phyloP scores from a whole-genome alignment of 2,113 vertebrate species.

The Leucopsar rothschildi region DNA sequence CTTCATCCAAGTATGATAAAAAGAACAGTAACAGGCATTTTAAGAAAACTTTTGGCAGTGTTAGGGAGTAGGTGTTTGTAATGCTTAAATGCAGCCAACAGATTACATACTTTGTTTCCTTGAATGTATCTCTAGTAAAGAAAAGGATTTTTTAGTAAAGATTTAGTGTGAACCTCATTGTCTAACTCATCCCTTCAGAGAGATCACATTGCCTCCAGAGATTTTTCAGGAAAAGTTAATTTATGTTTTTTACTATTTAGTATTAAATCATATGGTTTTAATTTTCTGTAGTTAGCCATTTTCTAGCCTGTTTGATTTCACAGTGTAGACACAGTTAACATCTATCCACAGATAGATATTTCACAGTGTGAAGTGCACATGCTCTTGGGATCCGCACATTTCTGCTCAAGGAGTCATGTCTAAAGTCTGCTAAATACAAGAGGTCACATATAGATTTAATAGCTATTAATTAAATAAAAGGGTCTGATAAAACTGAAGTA shows the following conservation, averaged over 20 bases:
- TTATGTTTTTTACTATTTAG: neutral
- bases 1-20: neutral
- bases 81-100: neutral
- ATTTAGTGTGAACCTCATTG: neutral
- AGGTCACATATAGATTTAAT: neutral
- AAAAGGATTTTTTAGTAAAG: neutral
- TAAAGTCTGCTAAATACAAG: neutral
- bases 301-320: neutral
- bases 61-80: neutral
- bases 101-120: neutral
- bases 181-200: neutral
- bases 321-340: neutral
- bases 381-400: rapidly evolving
- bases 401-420: neutral
- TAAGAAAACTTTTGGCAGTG: neutral
- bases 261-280: neutral
- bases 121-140: neutral
- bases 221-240: neutral
- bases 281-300: neutral
- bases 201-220: neutral
- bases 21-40: neutral
- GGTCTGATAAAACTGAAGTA: neutral
- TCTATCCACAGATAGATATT: neutral
- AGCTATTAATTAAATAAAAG: neutral
- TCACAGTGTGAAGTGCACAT: neutral